A percentile compares a stretch with the other conserved stretches of the same genome.
These are phyloP conservation scores for Tyrannus savana DNA, from an alignment of 2,113 vertebrate species.

Conservation along the genomic window DNA sequence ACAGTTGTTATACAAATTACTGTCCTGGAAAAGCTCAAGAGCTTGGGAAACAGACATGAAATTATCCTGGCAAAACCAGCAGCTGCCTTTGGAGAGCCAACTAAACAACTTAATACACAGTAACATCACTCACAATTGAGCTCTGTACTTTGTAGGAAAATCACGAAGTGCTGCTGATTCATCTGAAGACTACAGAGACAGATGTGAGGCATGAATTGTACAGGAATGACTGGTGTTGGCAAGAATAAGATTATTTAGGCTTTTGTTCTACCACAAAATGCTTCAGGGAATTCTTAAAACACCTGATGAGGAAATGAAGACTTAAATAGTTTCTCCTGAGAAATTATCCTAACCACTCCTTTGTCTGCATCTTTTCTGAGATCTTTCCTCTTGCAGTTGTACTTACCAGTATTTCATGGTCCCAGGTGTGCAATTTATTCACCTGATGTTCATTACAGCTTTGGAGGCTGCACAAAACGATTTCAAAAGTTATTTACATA, in stretches of 20 bases:
- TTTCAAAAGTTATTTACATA: neutral
- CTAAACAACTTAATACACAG: neutral
- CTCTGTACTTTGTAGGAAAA: neutral
- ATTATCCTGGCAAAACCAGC: neutral
- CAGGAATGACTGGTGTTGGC: neutral
- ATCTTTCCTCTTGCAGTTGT: neutral
- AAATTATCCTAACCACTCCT: neutral
- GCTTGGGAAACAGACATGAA: neutral
- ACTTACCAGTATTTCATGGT: neutral
- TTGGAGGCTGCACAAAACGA: neutral
- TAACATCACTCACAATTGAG: rapidly evolving
- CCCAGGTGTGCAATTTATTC: neutral
- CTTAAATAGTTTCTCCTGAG: neutral
- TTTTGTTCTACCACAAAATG: neutral
- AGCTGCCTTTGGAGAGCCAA: neutral
- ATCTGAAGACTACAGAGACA: neutral
- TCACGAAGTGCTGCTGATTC: neutral
- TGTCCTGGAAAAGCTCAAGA: neutral
- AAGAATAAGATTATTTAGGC: neutral
- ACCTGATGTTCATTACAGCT: neutral
- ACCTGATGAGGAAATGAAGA: neutral
- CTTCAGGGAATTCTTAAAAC: neutral
- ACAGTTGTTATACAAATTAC: neutral
- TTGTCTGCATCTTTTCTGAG: neutral
- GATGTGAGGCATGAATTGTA: neutral